Evolutionary conservation across 2,113 vertebrate genomes (phyloP).

Genomic region (Menura novaehollandiae): DNA sequence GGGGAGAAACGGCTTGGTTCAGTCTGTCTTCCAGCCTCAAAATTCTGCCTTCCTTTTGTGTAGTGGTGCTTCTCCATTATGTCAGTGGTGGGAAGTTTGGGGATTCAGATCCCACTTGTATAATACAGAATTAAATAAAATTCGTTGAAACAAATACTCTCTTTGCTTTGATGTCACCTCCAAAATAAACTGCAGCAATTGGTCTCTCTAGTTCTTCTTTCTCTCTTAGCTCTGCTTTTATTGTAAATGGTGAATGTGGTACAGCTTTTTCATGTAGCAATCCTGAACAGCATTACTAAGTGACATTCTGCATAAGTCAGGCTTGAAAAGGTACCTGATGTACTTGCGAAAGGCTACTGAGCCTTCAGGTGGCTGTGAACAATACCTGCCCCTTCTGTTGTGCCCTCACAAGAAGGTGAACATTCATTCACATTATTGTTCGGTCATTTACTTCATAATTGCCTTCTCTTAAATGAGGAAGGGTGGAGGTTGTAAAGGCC

Average conservation of each 20-base stretch:
- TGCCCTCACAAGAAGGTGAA: background rate
- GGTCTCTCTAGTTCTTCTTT: background rate
- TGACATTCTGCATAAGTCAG: background rate
- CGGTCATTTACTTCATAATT: background rate
- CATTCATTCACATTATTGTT: background rate
- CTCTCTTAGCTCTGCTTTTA: background rate
- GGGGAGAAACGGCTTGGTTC: background rate
- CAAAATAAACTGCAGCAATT: background rate
- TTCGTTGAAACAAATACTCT: background rate
- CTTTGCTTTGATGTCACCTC: background rate
- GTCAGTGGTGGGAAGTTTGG: constrained; percentile 29
- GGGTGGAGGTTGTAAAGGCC: background rate
- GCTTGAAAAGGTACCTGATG: background rate
- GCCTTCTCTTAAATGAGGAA: background rate
- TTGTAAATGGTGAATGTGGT: background rate
- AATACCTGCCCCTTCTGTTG: background rate
- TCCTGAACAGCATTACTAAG: background rate
- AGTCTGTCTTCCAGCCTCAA: constrained; percentile 12
- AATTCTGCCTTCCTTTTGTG: constrained; percentile 43
- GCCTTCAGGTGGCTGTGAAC: background rate
- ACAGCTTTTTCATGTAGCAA: background rate
- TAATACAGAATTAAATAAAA: constrained; percentile 62
- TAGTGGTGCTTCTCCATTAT: constrained; percentile 23
- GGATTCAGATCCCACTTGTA: constrained; percentile 56
- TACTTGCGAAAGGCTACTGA: background rate